Conservation (phyloP, 2,888 invertebrate species). For the Monopis laevigella region DNA sequence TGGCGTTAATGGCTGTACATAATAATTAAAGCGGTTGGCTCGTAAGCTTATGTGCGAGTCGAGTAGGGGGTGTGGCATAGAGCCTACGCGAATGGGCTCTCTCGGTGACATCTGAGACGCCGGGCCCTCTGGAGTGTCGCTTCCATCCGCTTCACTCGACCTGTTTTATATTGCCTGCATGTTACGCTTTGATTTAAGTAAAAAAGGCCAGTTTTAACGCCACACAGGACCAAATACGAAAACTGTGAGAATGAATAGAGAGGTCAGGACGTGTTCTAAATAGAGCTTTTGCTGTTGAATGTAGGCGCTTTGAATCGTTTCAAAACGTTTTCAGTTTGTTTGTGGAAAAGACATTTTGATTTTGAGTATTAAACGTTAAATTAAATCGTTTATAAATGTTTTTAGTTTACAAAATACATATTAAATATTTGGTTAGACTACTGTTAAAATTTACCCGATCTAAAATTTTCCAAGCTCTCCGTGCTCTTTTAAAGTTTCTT, state of each 20-base stretch:
- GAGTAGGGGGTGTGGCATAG: conserved; percentile 65
- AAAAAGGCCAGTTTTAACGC: conserved; percentile 50
- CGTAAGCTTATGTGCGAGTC: conserved; percentile 60
- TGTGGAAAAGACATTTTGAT: no score
- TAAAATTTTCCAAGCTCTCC: no score
- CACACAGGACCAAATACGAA: conserved; percentile 30
- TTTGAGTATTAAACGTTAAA: no score
- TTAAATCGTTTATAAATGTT: no score
- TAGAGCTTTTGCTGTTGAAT: no score
- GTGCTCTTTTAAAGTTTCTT: no score
- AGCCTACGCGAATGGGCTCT: conserved; percentile 60
- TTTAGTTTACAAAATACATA: no score
- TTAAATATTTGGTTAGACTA: no score
- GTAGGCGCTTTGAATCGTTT: no score
- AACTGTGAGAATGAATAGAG: not conserved
- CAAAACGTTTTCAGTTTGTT: no score
- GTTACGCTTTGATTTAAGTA: conserved; percentile 63
- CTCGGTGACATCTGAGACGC: conserved; percentile 61
- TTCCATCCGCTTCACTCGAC: conserved; percentile 48
- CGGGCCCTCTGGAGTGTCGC: conserved; percentile 57
- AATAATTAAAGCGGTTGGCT: conserved; percentile 63
- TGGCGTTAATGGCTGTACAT: conserved; percentile 66
- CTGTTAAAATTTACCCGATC: no score
- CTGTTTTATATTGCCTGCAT: conserved; percentile 57
- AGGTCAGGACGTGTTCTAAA: not conserved